phyloP scores from a whole-genome alignment of 1,140 invertebrate genomes.

The Dreissena rostriformis region DNA sequence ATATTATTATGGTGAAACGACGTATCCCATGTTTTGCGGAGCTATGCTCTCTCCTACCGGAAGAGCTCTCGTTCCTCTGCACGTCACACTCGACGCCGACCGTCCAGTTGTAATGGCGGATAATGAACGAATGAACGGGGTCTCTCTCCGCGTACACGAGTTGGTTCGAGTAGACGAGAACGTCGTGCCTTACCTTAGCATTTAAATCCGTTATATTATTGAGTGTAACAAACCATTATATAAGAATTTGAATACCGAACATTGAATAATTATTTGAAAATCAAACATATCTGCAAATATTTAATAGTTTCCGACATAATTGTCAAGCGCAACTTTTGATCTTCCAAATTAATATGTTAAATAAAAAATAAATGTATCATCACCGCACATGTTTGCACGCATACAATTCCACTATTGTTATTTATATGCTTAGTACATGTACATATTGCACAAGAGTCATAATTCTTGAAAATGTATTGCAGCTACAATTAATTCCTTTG shows the following conservation, averaged over 20 bases:
- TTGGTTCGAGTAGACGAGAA: slow-evolving; percentile 35
- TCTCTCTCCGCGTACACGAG: slow-evolving; percentile 49
- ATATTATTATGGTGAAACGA: neutral
- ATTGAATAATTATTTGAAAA: neutral
- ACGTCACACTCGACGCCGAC: slow-evolving; percentile 38
- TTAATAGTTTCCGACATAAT: neutral
- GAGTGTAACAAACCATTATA: neutral
- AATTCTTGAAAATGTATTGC: too few species aligned
- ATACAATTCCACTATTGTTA: too few species aligned
- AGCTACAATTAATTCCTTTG: too few species aligned
- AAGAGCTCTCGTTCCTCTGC: neutral
- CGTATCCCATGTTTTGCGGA: neutral
- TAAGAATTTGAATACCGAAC: neutral
- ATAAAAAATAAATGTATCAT: too few species aligned
- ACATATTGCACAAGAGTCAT: too few species aligned
- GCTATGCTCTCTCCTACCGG: neutral
- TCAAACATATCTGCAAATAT: neutral
- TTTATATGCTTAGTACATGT: too few species aligned
- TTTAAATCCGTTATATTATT: neutral
- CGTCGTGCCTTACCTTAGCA: neutral
- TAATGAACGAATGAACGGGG: slow-evolving; percentile 41
- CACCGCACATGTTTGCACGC: too few species aligned
- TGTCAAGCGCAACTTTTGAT: neutral
- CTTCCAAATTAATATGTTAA: too few species aligned
- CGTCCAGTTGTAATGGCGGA: slow-evolving; percentile 31